A percentile compares a stretch with the other conserved stretches of the same genome.
These are phyloP conservation scores for Pteronotus mesoamericanus DNA, from an alignment of 2,797 vertebrate species.

Conservation along the genomic window DNA sequence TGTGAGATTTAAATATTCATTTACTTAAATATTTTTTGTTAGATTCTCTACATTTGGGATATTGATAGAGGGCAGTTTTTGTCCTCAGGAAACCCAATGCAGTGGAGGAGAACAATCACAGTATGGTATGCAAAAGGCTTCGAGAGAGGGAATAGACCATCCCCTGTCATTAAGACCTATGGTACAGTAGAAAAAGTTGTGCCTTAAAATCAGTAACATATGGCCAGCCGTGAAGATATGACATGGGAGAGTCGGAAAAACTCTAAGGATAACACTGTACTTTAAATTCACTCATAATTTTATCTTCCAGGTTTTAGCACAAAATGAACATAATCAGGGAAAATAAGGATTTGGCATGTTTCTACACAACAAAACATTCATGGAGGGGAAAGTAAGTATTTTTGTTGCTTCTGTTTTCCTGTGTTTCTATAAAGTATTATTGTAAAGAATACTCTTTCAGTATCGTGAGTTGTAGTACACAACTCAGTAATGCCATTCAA, in stretches of 20 bases:
- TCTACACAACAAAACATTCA: constrained; percentile 99
- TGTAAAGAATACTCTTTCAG: not conserved
- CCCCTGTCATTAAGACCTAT: not conserved
- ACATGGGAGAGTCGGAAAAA: not conserved
- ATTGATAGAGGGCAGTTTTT: not conserved
- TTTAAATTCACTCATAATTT: constrained; percentile 44
- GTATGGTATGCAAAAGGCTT: not conserved
- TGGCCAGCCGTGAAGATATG: not conserved
- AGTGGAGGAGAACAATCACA: not conserved
- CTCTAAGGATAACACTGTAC: not conserved
- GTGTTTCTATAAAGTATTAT: not conserved
- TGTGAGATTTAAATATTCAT: not conserved
- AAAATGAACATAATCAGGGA: constrained; percentile 99
- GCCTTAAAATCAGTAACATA: not conserved
- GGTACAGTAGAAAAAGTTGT: not conserved
- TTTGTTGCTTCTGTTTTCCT: constrained; percentile 35
- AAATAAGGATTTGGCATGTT: constrained; percentile 99
- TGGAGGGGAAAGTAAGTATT: constrained; percentile 98
- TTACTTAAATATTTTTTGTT: not conserved
- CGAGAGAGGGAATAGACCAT: not conserved
- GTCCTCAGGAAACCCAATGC: not conserved
- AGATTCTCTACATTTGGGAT: not conserved
- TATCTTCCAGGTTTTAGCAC: constrained; percentile 88
- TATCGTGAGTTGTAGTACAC: not conserved
- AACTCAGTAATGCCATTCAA: not conserved